These are phyloP conservation scores for Prenolepis imparis DNA, from an alignment of 2,888 invertebrate species.

Conservation along the genomic window DNA sequence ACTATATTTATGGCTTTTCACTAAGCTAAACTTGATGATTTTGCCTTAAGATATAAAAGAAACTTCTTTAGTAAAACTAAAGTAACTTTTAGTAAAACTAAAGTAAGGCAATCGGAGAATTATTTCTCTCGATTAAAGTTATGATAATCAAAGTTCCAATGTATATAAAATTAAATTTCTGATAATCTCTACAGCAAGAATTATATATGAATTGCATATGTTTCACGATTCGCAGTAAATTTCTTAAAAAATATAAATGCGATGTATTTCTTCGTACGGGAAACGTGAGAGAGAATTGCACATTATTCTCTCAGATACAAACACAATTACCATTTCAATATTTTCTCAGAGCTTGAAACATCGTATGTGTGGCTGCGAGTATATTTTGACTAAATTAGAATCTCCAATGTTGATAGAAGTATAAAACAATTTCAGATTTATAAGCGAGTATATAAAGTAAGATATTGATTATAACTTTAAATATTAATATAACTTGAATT, in stretches of 20 bases:
- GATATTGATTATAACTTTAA: background rate
- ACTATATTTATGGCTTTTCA: too few species aligned
- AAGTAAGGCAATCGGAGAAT: background rate
- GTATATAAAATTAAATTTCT: background rate
- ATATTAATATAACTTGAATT: background rate
- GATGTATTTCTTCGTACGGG: background rate
- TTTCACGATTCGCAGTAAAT: too few species aligned
- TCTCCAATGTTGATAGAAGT: background rate
- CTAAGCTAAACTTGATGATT: too few species aligned
- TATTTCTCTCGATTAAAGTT: background rate
- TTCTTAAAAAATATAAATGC: too few species aligned
- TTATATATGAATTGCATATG: too few species aligned
- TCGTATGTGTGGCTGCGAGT: background rate
- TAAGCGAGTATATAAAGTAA: background rate
- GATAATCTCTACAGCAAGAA: too few species aligned
- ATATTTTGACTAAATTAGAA: background rate
- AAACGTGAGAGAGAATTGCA: background rate
- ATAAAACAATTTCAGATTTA: background rate
- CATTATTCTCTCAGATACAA: background rate
- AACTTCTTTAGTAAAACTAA: background rate
- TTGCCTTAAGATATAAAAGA: background rate
- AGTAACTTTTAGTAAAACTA: background rate
- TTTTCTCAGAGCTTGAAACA: background rate
- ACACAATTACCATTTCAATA: background rate
- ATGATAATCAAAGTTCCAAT: background rate